These are phyloP conservation scores for Lycocorax pyrrhopterus DNA, from an alignment of 2,113 vertebrate species.

Conservation along the genomic window DNA sequence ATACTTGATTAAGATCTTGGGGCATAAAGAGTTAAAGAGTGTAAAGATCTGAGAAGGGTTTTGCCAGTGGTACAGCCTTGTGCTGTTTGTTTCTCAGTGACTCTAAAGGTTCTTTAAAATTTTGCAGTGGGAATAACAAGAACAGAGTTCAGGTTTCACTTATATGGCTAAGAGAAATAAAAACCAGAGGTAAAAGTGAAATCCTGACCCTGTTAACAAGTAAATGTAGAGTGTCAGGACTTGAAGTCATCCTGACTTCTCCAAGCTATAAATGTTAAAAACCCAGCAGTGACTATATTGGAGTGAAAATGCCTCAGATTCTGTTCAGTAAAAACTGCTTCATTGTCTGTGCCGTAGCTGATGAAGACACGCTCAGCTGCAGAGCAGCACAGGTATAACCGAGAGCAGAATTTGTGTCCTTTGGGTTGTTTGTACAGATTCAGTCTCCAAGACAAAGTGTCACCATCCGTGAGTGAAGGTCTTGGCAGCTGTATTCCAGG, in stretches of 20 bases:
- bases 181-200: background rate
- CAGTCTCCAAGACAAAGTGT: background rate
- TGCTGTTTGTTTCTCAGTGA: background rate
- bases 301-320: background rate
- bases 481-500: constrained; percentile 30
- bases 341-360: background rate
- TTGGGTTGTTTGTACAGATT: background rate
- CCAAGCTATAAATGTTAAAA: background rate
- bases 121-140: background rate
- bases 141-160: background rate
- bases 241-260: background rate
- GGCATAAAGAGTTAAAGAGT: background rate
- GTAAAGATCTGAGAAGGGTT: background rate
- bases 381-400: background rate
- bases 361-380: background rate
- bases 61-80: background rate
- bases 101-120: background rate
- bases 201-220: background rate
- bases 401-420: background rate
- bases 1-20: background rate
- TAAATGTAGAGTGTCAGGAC: background rate
- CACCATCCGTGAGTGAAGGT: background rate
- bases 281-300: background rate
- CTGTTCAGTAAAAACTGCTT: background rate
- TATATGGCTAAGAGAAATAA: background rate